These are phyloP conservation scores for Dicrostonyx torquatus DNA, from an alignment of 2,797 vertebrate genomes.

Conservation along the genomic window DNA sequence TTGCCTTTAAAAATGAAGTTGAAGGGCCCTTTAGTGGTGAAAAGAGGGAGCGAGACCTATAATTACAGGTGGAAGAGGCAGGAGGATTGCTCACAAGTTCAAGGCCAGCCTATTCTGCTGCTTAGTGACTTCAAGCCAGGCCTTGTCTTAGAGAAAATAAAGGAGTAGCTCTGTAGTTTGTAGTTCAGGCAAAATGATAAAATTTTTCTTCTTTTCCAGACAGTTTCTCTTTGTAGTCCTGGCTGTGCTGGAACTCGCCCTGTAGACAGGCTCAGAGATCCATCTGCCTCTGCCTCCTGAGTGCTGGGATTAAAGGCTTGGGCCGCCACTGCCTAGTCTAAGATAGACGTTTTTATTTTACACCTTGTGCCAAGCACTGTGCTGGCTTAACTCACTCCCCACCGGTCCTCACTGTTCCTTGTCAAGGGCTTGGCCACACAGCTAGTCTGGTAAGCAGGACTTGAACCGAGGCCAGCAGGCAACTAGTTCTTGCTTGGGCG, in stretches of 20 bases:
- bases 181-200: not conserved
- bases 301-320: not conserved
- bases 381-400: not conserved
- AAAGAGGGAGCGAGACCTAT: not conserved
- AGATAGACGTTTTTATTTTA: not conserved
- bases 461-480: not conserved
- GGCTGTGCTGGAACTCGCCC: not conserved
- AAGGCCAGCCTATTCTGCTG: not conserved
- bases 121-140: not conserved
- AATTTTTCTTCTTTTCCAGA: not conserved
- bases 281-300: not conserved
- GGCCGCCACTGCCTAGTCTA: not conserved
- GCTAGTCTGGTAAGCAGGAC: not conserved
- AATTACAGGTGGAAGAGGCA: not conserved
- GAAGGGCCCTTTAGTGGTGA: not conserved
- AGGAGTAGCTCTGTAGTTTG: not conserved
- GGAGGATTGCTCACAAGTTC: not conserved
- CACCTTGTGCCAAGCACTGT: not conserved
- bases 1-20: slow-evolving; percentile 24
- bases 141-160: not conserved
- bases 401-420: not conserved
- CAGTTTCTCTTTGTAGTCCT: not conserved
- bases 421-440: not conserved
- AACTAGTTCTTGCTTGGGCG: not conserved
- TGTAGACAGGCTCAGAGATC: not conserved